Evolutionary conservation across 2,113 vertebrate genomes (phyloP), one percentile per base, ranked within the genome.

Genomic region (Dunckerocampus dactyliophorus): DNA sequence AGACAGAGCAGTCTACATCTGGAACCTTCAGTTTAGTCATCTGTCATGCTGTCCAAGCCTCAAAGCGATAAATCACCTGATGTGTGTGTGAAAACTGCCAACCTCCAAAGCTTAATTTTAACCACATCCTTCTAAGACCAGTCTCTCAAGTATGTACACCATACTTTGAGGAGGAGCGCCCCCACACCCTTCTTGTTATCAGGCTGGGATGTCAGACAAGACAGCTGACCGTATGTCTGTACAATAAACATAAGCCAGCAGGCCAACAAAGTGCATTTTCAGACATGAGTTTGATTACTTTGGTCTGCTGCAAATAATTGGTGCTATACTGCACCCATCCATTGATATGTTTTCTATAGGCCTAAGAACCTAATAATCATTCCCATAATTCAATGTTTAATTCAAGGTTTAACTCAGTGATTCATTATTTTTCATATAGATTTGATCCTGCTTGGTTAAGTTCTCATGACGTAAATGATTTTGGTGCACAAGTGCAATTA

Each of bases 41-140:
- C 78, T 76, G 59, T 49, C 2, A 69, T 49, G 59, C 62, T 76
- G 63, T 78, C 72, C 65, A 47, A 54, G 39, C 39, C 58, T 71
- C 74, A 53, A 73, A 71, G 73, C 62, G 54, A 58, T 86, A 85
- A 83, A 86, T 85, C 76, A 81, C 45, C n/a, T 28, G 9, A 39
- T 52, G 59, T 73, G 63, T 74, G 53, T 72, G 74, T 65, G 69
- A 75, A 77, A 67, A 37, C 46, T 21, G 58, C 39, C 56, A 20
- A 22, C 22, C 60, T 55, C 56, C 53, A 58, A 19, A 55, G 24
- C 47, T 61, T 49, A 46, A 49, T 65, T 5, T 39, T 56, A 39
- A 56, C 62, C 51, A 65, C 50, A 69, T 68, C 54, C 62, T 66
- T 63, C 61, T 56, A 64, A 64, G 28, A 60, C 21, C 47, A 59